Percentiles rank a stretch among this genome's conserved stretches.
These are phyloP conservation scores for Parambassis ranga DNA, from an alignment of 2,797 vertebrate species.

Conservation along the genomic window DNA sequence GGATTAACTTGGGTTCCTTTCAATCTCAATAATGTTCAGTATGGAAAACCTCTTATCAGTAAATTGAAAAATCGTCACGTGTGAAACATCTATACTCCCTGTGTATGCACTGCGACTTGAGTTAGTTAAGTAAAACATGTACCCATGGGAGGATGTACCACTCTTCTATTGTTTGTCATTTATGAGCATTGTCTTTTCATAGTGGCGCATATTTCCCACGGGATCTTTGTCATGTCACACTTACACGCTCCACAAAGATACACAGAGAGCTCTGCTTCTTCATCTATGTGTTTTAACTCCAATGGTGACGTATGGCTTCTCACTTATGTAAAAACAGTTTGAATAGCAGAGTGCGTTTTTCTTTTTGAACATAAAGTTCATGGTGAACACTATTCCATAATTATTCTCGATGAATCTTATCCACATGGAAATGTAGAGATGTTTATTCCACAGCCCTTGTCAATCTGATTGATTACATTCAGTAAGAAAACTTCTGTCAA, in stretches of 20 bases:
- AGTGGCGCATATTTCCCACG: conserved; percentile 21
- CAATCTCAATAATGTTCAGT: no score
- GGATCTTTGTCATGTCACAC: conserved; percentile 19
- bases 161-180: conserved; percentile 24
- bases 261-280: background rate
- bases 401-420: no score
- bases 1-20: background rate
- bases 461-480: background rate
- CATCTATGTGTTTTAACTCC: conserved; percentile 13
- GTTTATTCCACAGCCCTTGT: background rate
- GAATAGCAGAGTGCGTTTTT: no score
- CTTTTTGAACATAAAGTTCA: no score
- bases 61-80: background rate
- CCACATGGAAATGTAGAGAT: background rate
- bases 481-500: background rate
- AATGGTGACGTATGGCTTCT: no score
- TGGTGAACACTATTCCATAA: no score
- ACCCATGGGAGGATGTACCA: conserved; percentile 12
- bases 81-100: background rate
- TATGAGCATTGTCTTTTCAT: background rate
- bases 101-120: background rate
- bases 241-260: conserved; percentile 16
- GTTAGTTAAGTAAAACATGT: conserved; percentile 1
- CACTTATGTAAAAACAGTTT: no score
- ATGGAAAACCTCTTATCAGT: background rate